phyloP scores from a whole-genome alignment of 2,113 vertebrate species.

The Microcebus tavaratra region DNA sequence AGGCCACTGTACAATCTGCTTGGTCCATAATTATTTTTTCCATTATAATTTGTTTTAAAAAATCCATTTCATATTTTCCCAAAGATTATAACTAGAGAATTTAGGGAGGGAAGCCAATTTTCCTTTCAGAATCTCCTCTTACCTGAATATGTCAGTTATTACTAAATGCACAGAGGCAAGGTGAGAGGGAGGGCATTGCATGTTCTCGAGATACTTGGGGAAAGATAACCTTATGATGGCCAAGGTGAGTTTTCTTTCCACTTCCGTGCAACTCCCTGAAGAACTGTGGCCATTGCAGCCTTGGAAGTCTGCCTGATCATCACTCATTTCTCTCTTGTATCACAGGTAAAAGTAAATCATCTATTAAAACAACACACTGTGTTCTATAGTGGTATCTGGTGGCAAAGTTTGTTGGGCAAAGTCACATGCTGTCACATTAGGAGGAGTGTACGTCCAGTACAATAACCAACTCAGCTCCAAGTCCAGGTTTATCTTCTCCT shows the following conservation, averaged over 20 bases:
- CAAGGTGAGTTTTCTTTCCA: neutral
- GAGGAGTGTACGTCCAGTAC: neutral
- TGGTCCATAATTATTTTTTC: constrained; percentile 48
- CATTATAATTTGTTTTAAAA: neutral
- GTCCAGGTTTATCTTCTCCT: neutral
- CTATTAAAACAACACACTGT: fast-evolving
- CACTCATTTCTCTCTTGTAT: neutral
- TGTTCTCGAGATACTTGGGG: neutral
- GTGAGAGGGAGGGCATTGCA: fast-evolving
- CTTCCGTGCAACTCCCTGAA: neutral
- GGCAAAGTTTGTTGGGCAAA: neutral
- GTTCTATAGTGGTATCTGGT: fast-evolving
- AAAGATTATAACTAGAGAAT: neutral
- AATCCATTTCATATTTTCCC: constrained; percentile 8
- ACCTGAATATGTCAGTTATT: neutral
- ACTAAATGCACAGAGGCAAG: neutral
- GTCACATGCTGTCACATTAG: neutral
- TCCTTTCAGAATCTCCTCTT: neutral
- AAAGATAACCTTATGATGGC: fast-evolving
- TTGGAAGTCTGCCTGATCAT: neutral
- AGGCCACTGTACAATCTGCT: neutral
- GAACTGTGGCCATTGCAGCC: neutral
- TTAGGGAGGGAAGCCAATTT: neutral
- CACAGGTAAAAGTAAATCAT: neutral
- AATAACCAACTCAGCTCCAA: neutral